Conservation (phyloP, 2,888 invertebrate species). For the Rhagonycha lutea region DNA sequence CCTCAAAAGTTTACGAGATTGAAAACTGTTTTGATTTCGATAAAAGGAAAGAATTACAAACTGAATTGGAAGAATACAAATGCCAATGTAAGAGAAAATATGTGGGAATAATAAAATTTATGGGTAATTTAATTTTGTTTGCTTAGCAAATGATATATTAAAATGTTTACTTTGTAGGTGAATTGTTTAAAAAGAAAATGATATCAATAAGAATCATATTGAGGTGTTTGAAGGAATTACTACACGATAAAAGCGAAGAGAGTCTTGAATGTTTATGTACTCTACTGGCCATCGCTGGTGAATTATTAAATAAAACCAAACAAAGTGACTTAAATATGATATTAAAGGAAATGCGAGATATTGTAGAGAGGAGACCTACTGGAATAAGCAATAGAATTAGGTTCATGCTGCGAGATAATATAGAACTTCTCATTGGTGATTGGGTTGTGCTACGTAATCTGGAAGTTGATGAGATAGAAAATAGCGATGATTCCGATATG, state of each 20-base stretch:
- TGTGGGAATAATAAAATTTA: conserved; percentile 85
- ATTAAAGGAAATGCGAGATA: conserved; percentile 71
- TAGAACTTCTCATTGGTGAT: conserved; percentile 79
- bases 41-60: conserved; percentile 74
- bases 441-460: conserved; percentile 72
- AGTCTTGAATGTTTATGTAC: conserved; percentile 92
- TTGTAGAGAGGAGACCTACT: conserved; percentile 67
- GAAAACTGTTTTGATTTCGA: conserved; percentile 61
- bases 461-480: conserved; percentile 89
- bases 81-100: conserved; percentile 79
- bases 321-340: conserved; percentile 60
- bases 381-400: conserved; percentile 67
- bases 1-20: conserved; percentile 61
- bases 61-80: conserved; percentile 77
- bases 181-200: conserved; percentile 90
- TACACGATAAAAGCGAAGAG: conserved; percentile 83
- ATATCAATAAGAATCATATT: conserved; percentile 86
- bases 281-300: conserved; percentile 87
- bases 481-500: conserved; percentile 63
- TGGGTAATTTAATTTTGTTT: conserved; percentile 22
- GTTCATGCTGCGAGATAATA: conserved; percentile 71
- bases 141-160: no score
- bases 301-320: conserved; percentile 74
- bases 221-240: conserved; percentile 77
- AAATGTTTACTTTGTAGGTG: conserved; percentile 58